Evolutionary conservation across 1,140 invertebrate species (phyloP).

Genomic region (Meloidogyne exigua): DNA sequence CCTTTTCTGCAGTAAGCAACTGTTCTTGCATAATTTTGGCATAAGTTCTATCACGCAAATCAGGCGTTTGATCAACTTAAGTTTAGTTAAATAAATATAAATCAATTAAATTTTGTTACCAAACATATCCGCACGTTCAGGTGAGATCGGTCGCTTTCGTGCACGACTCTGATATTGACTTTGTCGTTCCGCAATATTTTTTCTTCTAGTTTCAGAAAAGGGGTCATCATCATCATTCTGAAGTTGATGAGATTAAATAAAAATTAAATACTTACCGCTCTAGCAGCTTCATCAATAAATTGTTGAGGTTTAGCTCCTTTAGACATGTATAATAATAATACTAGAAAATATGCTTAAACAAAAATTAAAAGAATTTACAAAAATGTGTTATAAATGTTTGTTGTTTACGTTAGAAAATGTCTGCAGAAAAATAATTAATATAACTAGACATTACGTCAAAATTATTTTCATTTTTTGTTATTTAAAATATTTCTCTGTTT

Average conservation of each 20-base stretch:
- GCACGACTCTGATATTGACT: conserved; percentile 90
- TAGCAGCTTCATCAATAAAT: conserved; percentile 48
- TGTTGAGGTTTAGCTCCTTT: conserved; percentile 16
- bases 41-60: conserved; percentile 86
- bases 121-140: conserved; percentile 92
- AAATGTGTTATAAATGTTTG: too few relatives aligned
- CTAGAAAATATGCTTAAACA: too few relatives aligned
- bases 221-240: conserved; percentile 85
- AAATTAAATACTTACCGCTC: not conserved
- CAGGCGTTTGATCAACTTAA: conserved; percentile 96
- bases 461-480: too few relatives aligned
- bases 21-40: conserved; percentile 96
- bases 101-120: conserved; percentile 71
- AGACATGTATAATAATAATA: conserved; percentile 12
- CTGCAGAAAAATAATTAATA: too few relatives aligned
- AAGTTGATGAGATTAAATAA: conserved; percentile 19
- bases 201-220: conserved; percentile 84
- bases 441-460: too few relatives aligned
- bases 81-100: not conserved
- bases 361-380: too few relatives aligned
- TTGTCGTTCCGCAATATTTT: conserved; percentile 86
- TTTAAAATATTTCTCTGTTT: not conserved
- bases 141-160: conserved; percentile 81
- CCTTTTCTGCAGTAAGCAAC: conserved; percentile 79
- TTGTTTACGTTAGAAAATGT: too few relatives aligned